Conservation (phyloP, 2,888 invertebrate genomes). For the Phragmatobia fuliginosa region DNA sequence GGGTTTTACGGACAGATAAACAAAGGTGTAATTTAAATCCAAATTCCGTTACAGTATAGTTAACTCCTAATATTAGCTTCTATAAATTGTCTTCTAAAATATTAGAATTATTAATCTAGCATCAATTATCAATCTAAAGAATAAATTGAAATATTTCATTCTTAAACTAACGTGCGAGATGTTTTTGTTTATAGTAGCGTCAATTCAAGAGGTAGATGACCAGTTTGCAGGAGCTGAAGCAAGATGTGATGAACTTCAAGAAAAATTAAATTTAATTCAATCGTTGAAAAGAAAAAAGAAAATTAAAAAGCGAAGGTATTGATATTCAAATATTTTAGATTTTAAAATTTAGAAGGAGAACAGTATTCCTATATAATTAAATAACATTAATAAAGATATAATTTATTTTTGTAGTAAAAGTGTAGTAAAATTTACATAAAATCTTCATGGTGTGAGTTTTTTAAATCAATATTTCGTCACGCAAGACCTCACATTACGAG, state of each 20-base stretch:
- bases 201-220: slow-evolving; percentile 76
- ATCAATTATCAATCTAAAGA: background rate
- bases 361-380: no score
- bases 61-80: background rate
- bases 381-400: no score
- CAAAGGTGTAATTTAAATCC: no score
- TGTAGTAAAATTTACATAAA: no score
- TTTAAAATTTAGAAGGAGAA: no score
- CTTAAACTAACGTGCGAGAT: background rate
- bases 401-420: no score
- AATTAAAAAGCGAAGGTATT: slow-evolving; percentile 76
- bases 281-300: slow-evolving; percentile 74
- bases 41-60: background rate
- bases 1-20: no score
- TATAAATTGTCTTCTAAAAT: no score
- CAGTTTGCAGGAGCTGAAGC: slow-evolving; percentile 75
- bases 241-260: slow-evolving; percentile 75
- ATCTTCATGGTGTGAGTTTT: no score
- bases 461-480: no score
- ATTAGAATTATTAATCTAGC: background rate
- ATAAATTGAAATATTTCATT: background rate
- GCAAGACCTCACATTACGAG: no score
- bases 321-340: background rate
- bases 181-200: slow-evolving; percentile 54
- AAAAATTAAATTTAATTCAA: slow-evolving; percentile 78